phyloP scores from a whole-genome alignment of 2,888 invertebrate genomes.

The Actias luna region DNA sequence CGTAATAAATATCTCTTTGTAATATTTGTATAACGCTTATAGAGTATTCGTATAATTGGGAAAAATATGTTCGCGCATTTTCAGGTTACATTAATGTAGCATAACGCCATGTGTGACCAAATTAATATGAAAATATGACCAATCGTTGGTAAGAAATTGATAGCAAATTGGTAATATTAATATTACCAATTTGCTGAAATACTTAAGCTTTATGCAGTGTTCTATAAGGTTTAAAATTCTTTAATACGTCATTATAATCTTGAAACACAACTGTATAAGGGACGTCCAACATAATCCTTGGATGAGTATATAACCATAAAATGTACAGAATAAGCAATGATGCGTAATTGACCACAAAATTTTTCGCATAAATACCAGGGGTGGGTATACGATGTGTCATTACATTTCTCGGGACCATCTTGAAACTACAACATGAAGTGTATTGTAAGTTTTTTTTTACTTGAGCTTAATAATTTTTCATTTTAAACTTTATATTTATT shows the following conservation, averaged over 20 bases:
- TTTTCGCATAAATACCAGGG: constrained; percentile 76
- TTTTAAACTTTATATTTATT: too few relatives aligned
- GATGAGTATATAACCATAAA: constrained; percentile 63
- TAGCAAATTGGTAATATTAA: constrained; percentile 15
- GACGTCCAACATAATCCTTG: constrained; percentile 51
- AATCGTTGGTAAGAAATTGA: too few relatives aligned
- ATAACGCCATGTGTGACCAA: neutral
- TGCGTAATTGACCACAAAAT: constrained; percentile 68
- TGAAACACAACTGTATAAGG: constrained; percentile 40
- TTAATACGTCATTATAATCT: neutral
- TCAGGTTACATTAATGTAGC: neutral
- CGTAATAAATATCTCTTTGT: neutral
- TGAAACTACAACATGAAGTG: constrained; percentile 65
- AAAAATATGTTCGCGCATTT: neutral
- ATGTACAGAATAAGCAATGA: constrained; percentile 56
- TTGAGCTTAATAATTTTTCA: neutral
- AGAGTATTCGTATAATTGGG: neutral
- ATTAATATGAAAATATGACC: neutral
- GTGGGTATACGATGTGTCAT: constrained; percentile 72
- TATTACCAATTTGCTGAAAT: neutral
- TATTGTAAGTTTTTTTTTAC: constrained; percentile 59
- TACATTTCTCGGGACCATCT: constrained; percentile 54
- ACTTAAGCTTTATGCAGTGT: neutral
- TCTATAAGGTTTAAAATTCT: constrained; percentile 9
- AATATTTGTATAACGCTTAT: neutral